Evolutionary conservation across 2,888 invertebrate genomes (phyloP).

Genomic region (Tethea ocularis): DNA sequence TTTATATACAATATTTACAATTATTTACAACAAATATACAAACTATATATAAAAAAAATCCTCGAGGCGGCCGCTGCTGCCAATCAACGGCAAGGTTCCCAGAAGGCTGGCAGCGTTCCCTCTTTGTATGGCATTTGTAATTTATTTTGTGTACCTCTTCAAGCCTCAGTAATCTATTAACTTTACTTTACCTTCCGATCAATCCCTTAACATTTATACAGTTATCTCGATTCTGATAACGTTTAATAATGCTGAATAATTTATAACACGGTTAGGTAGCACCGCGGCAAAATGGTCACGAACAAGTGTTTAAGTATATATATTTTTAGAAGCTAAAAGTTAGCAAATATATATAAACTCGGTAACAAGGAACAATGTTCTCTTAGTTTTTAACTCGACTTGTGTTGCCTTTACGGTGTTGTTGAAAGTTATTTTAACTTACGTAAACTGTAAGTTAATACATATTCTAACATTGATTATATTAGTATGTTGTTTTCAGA

Average conservation of each 20-base stretch:
- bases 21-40: too few species aligned
- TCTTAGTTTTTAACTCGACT: slow-evolving; percentile 4
- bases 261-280: slow-evolving; percentile 21
- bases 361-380: not conserved
- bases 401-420: not conserved
- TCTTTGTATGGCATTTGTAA: too few species aligned
- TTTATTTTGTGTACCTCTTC: slow-evolving; percentile 16
- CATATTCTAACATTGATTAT: not conserved
- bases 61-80: too few species aligned
- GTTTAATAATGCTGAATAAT: slow-evolving; percentile 30
- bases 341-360: not conserved
- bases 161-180: slow-evolving; percentile 28
- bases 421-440: slow-evolving; percentile 6
- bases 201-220: slow-evolving; percentile 27
- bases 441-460: slow-evolving; percentile 9
- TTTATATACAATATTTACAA: too few species aligned
- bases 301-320: not conserved
- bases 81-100: too few species aligned
- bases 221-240: slow-evolving; percentile 26
- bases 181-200: slow-evolving; percentile 32
- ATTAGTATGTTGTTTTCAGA: not conserved
- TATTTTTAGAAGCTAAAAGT: not conserved
- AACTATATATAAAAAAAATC: too few species aligned
- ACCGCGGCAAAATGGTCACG: slow-evolving; percentile 18
- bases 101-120: too few species aligned